Conservation (phyloP, 1,140 invertebrate genomes). For the Aphelenchoides avenae region DNA sequence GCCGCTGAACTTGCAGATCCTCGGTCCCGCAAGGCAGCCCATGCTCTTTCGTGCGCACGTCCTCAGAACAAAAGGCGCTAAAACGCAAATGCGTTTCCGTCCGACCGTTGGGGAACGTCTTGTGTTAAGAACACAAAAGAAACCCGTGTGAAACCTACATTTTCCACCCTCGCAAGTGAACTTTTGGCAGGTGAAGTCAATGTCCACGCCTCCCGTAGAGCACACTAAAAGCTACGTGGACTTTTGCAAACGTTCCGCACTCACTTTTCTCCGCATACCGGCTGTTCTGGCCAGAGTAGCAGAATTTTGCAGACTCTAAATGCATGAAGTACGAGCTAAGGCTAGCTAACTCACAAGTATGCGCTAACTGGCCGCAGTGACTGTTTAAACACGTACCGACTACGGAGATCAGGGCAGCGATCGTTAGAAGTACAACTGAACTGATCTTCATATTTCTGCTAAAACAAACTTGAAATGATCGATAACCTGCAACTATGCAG, state of each 20-base stretch:
- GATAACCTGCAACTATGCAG: too few relatives aligned
- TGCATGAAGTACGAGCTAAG: too few relatives aligned
- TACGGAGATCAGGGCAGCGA: too few relatives aligned
- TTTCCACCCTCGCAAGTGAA: constrained; percentile 36
- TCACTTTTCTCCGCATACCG: constrained; percentile 41
- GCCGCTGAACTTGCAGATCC: constrained; percentile 31
- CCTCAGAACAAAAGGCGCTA: constrained; percentile 30
- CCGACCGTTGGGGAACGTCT: neutral
- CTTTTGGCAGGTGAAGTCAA: constrained; percentile 36
- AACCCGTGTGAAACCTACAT: constrained; percentile 19
- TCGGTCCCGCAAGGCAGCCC: constrained; percentile 28
- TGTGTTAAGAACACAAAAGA: neutral
- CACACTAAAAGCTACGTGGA: too few relatives aligned
- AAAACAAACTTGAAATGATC: too few relatives aligned
- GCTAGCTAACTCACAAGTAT: too few relatives aligned
- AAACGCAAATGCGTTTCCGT: neutral
- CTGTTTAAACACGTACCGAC: too few relatives aligned
- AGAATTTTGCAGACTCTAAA: constrained; percentile 30
- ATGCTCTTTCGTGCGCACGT: constrained; percentile 31
- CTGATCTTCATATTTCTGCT: too few relatives aligned
- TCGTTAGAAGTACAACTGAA: too few relatives aligned
- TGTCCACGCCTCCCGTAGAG: constrained; percentile 17
- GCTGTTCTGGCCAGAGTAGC: constrained; percentile 32
- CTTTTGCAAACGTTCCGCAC: too few relatives aligned
- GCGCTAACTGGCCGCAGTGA: too few relatives aligned